Percentiles rank a stretch among this genome's conserved stretches.
Evolutionary conservation across 1,140 invertebrate species (phyloP).

Genomic region (Aphaenogaster rudis): DNA sequence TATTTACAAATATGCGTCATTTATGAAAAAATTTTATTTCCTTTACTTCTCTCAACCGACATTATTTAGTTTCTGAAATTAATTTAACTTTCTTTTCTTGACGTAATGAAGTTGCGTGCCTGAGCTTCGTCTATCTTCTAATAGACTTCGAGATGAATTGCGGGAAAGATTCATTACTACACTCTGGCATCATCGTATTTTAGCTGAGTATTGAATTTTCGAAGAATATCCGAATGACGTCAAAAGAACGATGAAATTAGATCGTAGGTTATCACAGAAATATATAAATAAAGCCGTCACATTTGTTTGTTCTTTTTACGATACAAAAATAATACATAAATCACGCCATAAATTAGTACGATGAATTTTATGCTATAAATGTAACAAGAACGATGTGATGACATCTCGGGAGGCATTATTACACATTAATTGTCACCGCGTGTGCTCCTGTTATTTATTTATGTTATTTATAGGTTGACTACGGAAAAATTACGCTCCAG

Average conservation of each 20-base stretch:
- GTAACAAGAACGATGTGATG: neutral
- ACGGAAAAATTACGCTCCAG: slow-evolving; percentile 18
- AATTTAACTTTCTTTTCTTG: slow-evolving; percentile 9
- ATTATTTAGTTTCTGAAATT: neutral
- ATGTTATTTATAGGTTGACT: neutral
- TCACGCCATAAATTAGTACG: neutral
- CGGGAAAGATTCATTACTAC: slow-evolving; percentile 18
- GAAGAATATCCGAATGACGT: neutral
- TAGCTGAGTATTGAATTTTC: neutral
- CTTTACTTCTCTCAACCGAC: neutral
- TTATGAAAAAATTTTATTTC: neutral
- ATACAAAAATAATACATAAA: neutral
- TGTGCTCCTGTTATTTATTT: neutral
- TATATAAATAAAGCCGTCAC: slow-evolving; percentile 5
- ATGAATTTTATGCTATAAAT: neutral
- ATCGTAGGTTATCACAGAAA: neutral
- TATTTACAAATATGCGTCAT: neutral
- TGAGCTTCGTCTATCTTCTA: neutral
- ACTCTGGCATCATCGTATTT: neutral
- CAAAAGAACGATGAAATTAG: neutral
- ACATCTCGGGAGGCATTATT: neutral
- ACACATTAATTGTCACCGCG: neutral
- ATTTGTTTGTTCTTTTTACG: neutral
- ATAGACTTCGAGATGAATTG: neutral
- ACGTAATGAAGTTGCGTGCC: neutral